phyloP scores from a whole-genome alignment of 2,113 vertebrate genomes.

The Oryzias curvinotus region DNA sequence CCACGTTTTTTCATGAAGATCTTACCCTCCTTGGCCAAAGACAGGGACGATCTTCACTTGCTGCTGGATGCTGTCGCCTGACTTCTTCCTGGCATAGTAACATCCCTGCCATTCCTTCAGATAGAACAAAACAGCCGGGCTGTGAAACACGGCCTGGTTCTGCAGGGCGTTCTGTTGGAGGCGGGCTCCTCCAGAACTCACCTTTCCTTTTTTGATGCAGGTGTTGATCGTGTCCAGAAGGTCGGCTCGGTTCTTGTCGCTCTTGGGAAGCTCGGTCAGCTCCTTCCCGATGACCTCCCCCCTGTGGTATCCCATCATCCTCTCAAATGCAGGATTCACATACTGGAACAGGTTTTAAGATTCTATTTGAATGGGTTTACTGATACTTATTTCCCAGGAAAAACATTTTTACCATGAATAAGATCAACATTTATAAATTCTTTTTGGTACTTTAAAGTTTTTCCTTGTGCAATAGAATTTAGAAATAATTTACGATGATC shows the following conservation, averaged over 20 bases:
- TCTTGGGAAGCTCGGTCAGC: slow-evolving; percentile 87
- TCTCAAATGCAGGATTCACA: slow-evolving; percentile 93
- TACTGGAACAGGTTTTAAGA: slow-evolving; percentile 77
- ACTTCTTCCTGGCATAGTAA: slow-evolving; percentile 89
- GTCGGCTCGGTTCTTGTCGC: slow-evolving; percentile 88
- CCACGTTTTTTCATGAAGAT: too few species aligned
- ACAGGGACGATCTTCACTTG: slow-evolving; percentile 93
- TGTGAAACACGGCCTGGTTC: background rate
- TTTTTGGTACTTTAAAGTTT: too few species aligned
- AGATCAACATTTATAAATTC: too few species aligned
- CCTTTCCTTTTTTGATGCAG: slow-evolving; percentile 94
- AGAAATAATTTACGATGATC: too few species aligned
- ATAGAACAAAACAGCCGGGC: slow-evolving; percentile 5
- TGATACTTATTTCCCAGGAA: too few species aligned
- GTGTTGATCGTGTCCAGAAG: slow-evolving; percentile 91
- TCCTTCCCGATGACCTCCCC: slow-evolving; percentile 94
- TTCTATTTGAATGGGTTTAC: too few species aligned
- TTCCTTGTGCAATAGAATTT: too few species aligned
- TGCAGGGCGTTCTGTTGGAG: background rate
- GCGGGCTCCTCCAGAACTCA: slow-evolving; percentile 37
- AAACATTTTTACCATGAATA: too few species aligned
- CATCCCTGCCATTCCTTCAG: slow-evolving; percentile 94
- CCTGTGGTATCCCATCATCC: slow-evolving; percentile 93
- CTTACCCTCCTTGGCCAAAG: slow-evolving; percentile 94
- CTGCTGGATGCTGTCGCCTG: slow-evolving; percentile 92